Percentiles rank a stretch among this genome's conserved stretches.
Conservation (phyloP, 2,113 vertebrate species). For the Scalopus aquaticus region DNA sequence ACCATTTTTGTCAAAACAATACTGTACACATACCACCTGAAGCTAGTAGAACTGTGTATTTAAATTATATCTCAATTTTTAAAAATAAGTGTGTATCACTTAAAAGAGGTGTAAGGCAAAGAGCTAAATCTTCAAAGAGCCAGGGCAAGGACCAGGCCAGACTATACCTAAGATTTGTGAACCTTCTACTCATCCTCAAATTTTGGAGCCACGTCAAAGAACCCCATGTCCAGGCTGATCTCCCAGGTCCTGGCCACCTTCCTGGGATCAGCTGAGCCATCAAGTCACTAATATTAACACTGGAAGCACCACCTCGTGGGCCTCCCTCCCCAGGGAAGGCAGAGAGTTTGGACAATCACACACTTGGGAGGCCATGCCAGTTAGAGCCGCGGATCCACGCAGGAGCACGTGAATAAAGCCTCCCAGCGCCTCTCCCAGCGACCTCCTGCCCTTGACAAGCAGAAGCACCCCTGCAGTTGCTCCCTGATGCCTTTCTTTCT, state of each 20-base stretch:
- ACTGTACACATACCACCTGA: background rate
- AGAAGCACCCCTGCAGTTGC: background rate
- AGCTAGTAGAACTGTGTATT: background rate
- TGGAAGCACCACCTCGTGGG: background rate
- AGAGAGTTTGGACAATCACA: background rate
- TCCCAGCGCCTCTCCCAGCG: background rate
- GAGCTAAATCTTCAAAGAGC: background rate
- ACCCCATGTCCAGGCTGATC: background rate
- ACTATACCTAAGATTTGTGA: background rate
- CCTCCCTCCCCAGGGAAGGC: background rate
- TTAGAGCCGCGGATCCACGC: background rate
- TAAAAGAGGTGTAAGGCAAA: background rate
- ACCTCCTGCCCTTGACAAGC: background rate
- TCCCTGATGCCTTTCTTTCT: background rate
- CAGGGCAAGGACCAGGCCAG: background rate
- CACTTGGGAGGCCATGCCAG: background rate
- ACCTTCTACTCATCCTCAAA: background rate
- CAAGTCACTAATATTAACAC: background rate
- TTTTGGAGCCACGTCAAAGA: background rate
- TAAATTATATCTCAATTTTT: background rate
- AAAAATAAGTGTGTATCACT: background rate
- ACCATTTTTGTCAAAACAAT: background rate
- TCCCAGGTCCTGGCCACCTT: background rate
- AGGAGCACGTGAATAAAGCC: background rate
- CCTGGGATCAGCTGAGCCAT: background rate